Evolutionary conservation across 2,113 vertebrate genomes (phyloP).

Genomic region (Megaleporinus macrocephalus): DNA sequence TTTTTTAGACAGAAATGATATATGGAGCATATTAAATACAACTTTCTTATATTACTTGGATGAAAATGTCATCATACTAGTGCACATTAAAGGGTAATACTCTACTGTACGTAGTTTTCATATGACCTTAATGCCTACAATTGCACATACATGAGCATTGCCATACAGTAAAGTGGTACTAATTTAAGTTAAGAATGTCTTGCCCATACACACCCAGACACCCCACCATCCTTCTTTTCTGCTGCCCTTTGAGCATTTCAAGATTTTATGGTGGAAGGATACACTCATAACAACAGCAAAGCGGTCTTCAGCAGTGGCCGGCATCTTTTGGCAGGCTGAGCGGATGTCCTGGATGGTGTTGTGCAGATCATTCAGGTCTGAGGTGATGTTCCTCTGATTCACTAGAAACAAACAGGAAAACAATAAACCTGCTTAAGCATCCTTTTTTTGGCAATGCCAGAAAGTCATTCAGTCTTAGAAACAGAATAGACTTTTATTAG

Average conservation of each 20-base stretch:
- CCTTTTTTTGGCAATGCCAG: neutral
- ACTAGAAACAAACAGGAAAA: slow-evolving; percentile 72
- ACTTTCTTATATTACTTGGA: no score
- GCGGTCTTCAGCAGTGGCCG: slow-evolving; percentile 85
- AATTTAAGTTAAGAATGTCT: no score
- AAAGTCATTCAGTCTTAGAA: neutral
- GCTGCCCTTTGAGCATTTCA: neutral
- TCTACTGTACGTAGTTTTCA: no score
- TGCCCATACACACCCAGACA: no score
- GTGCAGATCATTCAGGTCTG: slow-evolving; percentile 90
- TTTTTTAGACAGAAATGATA: no score
- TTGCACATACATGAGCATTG: no score
- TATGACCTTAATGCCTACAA: no score
- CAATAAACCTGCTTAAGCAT: neutral
- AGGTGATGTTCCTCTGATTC: slow-evolving; percentile 87
- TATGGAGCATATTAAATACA: no score
- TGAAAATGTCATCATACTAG: no score
- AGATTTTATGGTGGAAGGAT: slow-evolving; percentile 77
- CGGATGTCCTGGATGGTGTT: slow-evolving; percentile 90
- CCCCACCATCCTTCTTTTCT: no score
- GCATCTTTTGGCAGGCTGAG: slow-evolving; percentile 88
- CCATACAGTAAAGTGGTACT: no score
- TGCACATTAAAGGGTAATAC: no score
- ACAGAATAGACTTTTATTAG: neutral
- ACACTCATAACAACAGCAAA: slow-evolving; percentile 91